Conservation (phyloP, 2,888 invertebrate species). For the Pseudanteris insignis region DNA sequence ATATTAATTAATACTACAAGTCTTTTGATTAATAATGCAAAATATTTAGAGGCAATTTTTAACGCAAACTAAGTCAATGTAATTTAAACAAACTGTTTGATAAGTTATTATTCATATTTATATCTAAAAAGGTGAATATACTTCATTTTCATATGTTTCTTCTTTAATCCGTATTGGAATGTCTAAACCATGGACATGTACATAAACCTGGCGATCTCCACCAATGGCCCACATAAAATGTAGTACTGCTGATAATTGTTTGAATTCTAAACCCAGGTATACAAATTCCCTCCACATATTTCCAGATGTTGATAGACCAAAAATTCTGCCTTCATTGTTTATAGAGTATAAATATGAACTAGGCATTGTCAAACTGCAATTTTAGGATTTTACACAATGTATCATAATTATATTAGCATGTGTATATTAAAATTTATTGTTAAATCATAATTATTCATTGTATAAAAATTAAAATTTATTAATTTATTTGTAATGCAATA, state of each 20-base stretch:
- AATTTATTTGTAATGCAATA: too few relatives aligned
- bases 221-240: constrained; percentile 93
- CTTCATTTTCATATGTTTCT: constrained; percentile 92
- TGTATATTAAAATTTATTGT: too few relatives aligned
- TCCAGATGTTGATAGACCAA: constrained; percentile 82
- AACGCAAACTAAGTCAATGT: background rate
- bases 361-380: constrained; percentile 68
- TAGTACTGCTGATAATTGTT: constrained; percentile 84
- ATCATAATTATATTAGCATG: too few relatives aligned
- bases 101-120: background rate
- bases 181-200: constrained; percentile 89
- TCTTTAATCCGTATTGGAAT: constrained; percentile 90
- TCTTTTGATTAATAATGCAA: too few relatives aligned
- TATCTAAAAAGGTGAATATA: constrained; percentile 60
- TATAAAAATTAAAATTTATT: too few relatives aligned
- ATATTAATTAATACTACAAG: too few relatives aligned
- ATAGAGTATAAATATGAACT: constrained; percentile 83
- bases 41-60: too few relatives aligned
- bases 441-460: too few relatives aligned
- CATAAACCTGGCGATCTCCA: constrained; percentile 90
- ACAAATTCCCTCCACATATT: constrained; percentile 87
- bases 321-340: constrained; percentile 88
- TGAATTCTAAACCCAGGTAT: constrained; percentile 87
- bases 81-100: background rate
- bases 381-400: too few relatives aligned